Evolutionary conservation across 53 echinoderm and acorn worm genomes (phyloP), one percentile per base, ranked within the genome.

Genomic region (Luidia sarsii): DNA sequence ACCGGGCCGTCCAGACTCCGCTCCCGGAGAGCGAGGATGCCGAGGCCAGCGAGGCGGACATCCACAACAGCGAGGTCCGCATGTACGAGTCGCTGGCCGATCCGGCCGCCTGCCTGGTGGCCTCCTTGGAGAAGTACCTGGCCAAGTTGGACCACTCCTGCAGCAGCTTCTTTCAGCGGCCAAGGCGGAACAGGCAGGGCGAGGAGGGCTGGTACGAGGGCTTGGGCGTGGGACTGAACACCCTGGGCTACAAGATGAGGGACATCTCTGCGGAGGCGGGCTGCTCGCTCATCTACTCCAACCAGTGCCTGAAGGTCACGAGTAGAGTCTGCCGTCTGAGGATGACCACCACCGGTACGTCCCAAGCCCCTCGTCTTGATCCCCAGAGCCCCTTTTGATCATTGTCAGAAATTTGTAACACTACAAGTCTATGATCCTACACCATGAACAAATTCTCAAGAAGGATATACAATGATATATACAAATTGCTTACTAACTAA

Each of bases 241-340:
- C 31, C 0, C 69, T 89, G 0, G 65, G 50, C 27, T 43, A 67
- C 20, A 83, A 50, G 38, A 89, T 71, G 48, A 89, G 84, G 31
- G 61, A 79, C n/a, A 75, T 89, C 20, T 66, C 67, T 4, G 39
- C 33, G 1, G 32, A 34, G 15, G 79, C 84, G 3, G 84, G 89
- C 15, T 84, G 83, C 59, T 82, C 89, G 14, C 51, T 32, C 48
- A 14, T 67, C 2, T 89, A 89, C 63, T 84, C 84, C 16, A 89
- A 89, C 45, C 68, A 69, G 33, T 68, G 70, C 23, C 64, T 87
- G 61, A 77, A 77, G 32, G 45, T 77, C 4, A 77, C 77, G 48
- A 77, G 77, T 77, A 77, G 33, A 61, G 67, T 25, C 3, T 67
- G 67, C 43, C 19, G 24, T 25, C 43, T 45, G 29, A 39, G 28